Base-by-base conservation (phyloP, 2,888 invertebrate genomes). In the Aplocera efformata region DNA sequence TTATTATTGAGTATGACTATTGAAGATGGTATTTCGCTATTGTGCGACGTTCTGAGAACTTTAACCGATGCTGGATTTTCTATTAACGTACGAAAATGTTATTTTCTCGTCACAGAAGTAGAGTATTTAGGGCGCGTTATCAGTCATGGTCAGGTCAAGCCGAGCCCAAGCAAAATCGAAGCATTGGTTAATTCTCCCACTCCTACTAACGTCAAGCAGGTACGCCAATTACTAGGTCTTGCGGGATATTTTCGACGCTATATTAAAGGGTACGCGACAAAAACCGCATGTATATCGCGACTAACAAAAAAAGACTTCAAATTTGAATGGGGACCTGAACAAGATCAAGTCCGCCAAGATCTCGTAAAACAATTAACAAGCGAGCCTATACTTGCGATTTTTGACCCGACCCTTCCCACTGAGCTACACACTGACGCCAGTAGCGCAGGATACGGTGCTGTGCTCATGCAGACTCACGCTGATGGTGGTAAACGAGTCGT, bases 361-460 rank as follows among this genome's bases (percentile, higher is more conserved):
- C 7, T 46, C 6, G 32, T 48, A 1, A 7, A 24, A 6, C n/a
- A 13, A 3, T 8, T 56, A 1, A 56, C 52, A 0, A 43, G 10
- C 3, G 47, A 50, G 10, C 52, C 50, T 0, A 34, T 50, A 0
- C 7, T 56, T 0, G 38, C 50, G 0, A 47, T 56, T 3, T 53
- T 43, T 17, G 45, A 55, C 10, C 44, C 48, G 0, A 1, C 4
- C 0, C 13, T 53, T 0, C 39, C 36, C 1, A 48, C 38, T 1
- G 52, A 52, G 7, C 13, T 51, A 0, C 50, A 50, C 21, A 49
- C 48, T 0, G 44, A 42, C 13, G 44, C 42, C n/a, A n/a, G n/a
- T n/a, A n/a, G n/a, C n/a, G n/a, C n/a, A n/a, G 46, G 50, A 3
- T 48, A 49, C 6, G 55, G 50, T 0, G 50, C 47, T 0, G 32